Evolutionary conservation across 1,140 invertebrate species (phyloP).

Genomic region (silkworm (Bombyx mori)): DNA sequence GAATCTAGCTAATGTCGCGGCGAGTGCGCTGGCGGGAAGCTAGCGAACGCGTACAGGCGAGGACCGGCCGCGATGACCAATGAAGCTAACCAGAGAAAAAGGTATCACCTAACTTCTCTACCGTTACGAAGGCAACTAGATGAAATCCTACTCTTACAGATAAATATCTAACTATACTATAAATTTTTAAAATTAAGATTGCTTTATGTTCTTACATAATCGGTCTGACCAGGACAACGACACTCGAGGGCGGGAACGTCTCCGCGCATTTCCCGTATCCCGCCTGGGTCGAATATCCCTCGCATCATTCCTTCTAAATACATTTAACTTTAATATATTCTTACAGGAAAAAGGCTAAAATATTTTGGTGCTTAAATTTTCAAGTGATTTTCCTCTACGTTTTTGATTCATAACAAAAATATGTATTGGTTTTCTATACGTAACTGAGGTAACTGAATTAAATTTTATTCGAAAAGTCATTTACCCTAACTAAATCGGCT

Average conservation of each 20-base stretch:
- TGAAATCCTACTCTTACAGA: slow-evolving; percentile 69
- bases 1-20: slow-evolving; percentile 48
- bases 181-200: slow-evolving; percentile 70
- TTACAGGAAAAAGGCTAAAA: slow-evolving; percentile 45
- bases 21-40: slow-evolving; percentile 8
- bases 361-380: slow-evolving; percentile 54
- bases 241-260: background rate
- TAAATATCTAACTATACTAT: slow-evolving; percentile 68
- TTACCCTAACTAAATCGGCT: slow-evolving; percentile 65
- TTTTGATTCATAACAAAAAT: slow-evolving; percentile 42
- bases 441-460: slow-evolving; percentile 47
- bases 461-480: slow-evolving; percentile 64
- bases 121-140: slow-evolving; percentile 68
- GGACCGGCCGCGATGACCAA: slow-evolving; percentile 20
- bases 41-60: slow-evolving; percentile 1
- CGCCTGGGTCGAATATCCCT: no score
- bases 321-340: slow-evolving; percentile 30
- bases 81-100: slow-evolving; percentile 65
- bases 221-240: slow-evolving; percentile 19
- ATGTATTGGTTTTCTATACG: slow-evolving; percentile 39
- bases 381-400: slow-evolving; percentile 41
- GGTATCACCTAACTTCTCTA: slow-evolving; percentile 66
- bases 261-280: no score
- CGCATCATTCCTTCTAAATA: slow-evolving; percentile 23
- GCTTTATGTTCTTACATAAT: slow-evolving; percentile 57